phyloP scores from a whole-genome alignment of 2,888 invertebrate genomes.

The Globia sparganii region DNA sequence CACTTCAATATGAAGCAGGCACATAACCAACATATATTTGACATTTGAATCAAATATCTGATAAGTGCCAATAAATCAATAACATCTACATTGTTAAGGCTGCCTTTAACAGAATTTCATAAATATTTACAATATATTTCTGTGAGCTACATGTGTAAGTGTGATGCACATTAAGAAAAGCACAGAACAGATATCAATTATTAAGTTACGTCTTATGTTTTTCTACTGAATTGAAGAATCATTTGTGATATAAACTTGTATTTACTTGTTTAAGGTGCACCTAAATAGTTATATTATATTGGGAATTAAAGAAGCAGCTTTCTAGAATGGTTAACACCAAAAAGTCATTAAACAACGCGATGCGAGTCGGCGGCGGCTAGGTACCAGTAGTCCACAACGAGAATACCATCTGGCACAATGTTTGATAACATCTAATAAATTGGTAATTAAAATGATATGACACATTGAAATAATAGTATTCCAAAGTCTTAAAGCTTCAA shows the following conservation, averaged over 20 bases:
- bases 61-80: conserved; percentile 57
- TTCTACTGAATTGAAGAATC: conserved; percentile 45
- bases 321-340: conserved; percentile 54
- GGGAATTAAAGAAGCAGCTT: conserved; percentile 60
- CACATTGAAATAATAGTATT: conserved; percentile 59
- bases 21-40: conserved; percentile 50
- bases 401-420: conserved; percentile 76
- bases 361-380: conserved; percentile 78
- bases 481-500: conserved; percentile 62
- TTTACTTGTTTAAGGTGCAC: conserved; percentile 61
- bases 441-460: conserved; percentile 63
- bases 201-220: conserved; percentile 27
- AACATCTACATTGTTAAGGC: conserved; percentile 37
- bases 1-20: conserved; percentile 69
- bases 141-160: conserved; percentile 59
- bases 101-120: conserved; percentile 37
- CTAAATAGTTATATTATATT: conserved; percentile 57
- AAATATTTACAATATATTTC: conserved; percentile 68
- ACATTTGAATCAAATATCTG: conserved; percentile 45
- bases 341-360: conserved; percentile 62
- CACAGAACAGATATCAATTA: conserved; percentile 30
- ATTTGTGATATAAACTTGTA: conserved; percentile 47
- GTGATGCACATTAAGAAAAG: conserved; percentile 23
- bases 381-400: conserved; percentile 74
- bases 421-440: conserved; percentile 56